Conservation (phyloP, 2,797 vertebrate species). For the Staurois parvus region DNA sequence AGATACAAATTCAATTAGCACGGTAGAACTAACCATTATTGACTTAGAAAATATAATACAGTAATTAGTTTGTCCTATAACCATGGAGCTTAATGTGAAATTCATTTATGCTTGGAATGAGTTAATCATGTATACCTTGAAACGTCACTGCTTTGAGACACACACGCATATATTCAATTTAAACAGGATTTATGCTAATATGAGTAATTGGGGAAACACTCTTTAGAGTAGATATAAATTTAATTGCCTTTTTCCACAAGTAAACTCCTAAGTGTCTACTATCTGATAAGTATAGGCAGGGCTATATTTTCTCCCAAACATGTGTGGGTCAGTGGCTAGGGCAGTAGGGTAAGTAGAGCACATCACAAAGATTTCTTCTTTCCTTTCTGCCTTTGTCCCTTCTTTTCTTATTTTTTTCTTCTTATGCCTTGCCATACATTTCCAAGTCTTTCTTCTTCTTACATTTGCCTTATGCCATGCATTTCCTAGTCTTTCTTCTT, state of each 20-base stretch:
- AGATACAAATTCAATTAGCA: conserved; percentile 79
- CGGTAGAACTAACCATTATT: conserved; percentile 79
- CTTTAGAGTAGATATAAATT: neutral
- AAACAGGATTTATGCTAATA: neutral
- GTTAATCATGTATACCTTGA: neutral
- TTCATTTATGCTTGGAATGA: conserved; percentile 11
- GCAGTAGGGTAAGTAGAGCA: no score
- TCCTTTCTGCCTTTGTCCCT: no score
- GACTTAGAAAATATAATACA: conserved; percentile 75
- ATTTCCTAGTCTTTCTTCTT: no score
- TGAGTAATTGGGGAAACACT: neutral
- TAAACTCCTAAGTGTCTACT: no score
- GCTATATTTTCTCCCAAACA: no score
- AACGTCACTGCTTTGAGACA: neutral
- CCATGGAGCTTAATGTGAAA: conserved; percentile 31
- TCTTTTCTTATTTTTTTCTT: no score
- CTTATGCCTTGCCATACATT: no score
- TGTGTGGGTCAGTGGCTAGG: no score
- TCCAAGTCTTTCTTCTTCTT: no score
- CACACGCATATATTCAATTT: neutral
- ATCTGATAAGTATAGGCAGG: no score
- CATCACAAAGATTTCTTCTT: no score
- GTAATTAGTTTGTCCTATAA: conserved; percentile 62
- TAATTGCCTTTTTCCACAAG: neutral
- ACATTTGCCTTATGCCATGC: no score